phyloP scores from a whole-genome alignment of 2,113 vertebrate species.

The Halichoeres trimaculatus region DNA sequence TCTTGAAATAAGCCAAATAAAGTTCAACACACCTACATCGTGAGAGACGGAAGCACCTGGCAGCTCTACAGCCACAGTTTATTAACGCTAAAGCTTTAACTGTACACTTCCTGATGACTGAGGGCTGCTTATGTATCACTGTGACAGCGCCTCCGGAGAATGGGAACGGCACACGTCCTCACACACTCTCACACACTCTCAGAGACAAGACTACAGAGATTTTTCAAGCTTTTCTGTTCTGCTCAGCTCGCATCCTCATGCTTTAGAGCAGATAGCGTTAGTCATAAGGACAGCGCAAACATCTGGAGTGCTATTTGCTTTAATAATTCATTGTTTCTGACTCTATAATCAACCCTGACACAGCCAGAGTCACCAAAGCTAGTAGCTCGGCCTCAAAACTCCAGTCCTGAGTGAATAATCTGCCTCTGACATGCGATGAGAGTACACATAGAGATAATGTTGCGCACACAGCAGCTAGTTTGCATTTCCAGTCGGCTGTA shows the following conservation, averaged over 20 bases:
- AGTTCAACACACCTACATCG: not conserved
- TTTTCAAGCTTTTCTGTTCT: slow-evolving; percentile 55
- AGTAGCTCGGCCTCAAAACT: slow-evolving; percentile 38
- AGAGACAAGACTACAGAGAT: slow-evolving; percentile 34
- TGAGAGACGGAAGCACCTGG: slow-evolving; percentile 19
- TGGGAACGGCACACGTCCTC: slow-evolving; percentile 17
- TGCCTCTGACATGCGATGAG: slow-evolving; percentile 50
- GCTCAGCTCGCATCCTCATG: slow-evolving; percentile 34
- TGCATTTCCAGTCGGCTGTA: slow-evolving; percentile 48
- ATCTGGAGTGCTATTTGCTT: slow-evolving; percentile 77
- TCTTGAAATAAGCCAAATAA: slow-evolving; percentile 6
- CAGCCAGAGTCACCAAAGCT: slow-evolving; percentile 58
- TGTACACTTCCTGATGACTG: slow-evolving; percentile 39
- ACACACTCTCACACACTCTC: not conserved
- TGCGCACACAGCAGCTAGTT: slow-evolving; percentile 51
- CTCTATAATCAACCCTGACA: slow-evolving; percentile 66
- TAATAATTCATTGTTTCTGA: slow-evolving; percentile 76
- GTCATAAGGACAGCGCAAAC: slow-evolving; percentile 66
- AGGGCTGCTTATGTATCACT: slow-evolving; percentile 44
- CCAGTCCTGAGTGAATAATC: slow-evolving; percentile 58
- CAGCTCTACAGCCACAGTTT: slow-evolving; percentile 26
- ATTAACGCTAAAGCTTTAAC: slow-evolving; percentile 45
- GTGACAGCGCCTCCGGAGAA: slow-evolving; percentile 31
- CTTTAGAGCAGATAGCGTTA: slow-evolving; percentile 60
- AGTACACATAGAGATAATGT: slow-evolving; percentile 56